A percentile compares a stretch with the other conserved stretches of the same genome.
Conservation (phyloP, 2,888 invertebrate genomes). For the Lepidocyrtinus sp. region DNA sequence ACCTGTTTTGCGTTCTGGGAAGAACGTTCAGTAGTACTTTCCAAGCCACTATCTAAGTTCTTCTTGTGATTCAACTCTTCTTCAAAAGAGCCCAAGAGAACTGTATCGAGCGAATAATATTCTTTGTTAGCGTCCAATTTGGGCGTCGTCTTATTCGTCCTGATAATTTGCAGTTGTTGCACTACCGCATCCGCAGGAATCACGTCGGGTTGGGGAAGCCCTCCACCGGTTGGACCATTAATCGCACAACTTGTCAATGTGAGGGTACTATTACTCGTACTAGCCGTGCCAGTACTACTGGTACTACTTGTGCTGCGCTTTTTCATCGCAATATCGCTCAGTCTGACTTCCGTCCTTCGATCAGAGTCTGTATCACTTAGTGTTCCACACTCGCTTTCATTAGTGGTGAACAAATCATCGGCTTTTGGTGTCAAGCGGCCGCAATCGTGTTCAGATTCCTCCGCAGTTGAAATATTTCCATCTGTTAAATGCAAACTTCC, state of each 20-base stretch:
- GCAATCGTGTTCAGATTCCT: slow-evolving; percentile 61
- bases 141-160: slow-evolving; percentile 60
- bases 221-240: slow-evolving; percentile 16
- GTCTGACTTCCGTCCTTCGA: slow-evolving; percentile 44
- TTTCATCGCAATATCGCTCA: slow-evolving; percentile 57
- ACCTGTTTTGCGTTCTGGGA: background rate
- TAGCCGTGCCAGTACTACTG: slow-evolving; percentile 57
- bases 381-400: slow-evolving; percentile 65
- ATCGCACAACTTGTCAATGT: slow-evolving; percentile 60
- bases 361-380: slow-evolving; percentile 69
- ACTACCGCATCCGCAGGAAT: slow-evolving; percentile 67
- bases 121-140: slow-evolving; percentile 66
- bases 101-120: slow-evolving; percentile 69
- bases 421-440: slow-evolving; percentile 64
- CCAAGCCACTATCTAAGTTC: slow-evolving; percentile 8
- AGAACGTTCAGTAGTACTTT: background rate
- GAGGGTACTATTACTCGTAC: slow-evolving; percentile 59
- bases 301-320: slow-evolving; percentile 63
- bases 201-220: slow-evolving; percentile 69
- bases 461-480: slow-evolving; percentile 26
- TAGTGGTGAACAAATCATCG: slow-evolving; percentile 57
- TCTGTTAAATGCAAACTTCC: slow-evolving; percentile 14
- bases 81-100: slow-evolving; percentile 68
- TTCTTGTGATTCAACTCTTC: slow-evolving; percentile 61
- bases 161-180: slow-evolving; percentile 66